Conservation (phyloP, 2,888 invertebrate genomes). For the Camptogramma bilineatum region DNA sequence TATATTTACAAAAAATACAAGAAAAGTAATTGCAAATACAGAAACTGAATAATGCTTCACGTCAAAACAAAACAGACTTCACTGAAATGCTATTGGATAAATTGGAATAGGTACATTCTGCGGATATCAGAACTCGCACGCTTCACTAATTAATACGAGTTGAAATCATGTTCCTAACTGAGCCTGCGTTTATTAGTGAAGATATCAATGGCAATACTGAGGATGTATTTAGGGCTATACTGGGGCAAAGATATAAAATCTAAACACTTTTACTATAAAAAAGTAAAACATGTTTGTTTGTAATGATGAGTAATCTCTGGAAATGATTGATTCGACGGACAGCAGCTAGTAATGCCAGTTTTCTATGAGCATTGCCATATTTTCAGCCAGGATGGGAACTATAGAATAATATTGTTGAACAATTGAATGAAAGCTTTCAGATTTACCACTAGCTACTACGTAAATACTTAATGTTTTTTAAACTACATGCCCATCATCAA, state of each 20-base stretch:
- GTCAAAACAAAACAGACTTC: not conserved
- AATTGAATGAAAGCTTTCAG: too few species aligned
- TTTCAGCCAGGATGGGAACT: too few species aligned
- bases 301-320: too few species aligned
- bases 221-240: not conserved
- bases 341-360: too few species aligned
- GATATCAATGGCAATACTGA: not conserved
- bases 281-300: too few species aligned
- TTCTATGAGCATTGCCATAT: too few species aligned
- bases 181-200: slow-evolving; percentile 3
- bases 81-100: slow-evolving; percentile 6
- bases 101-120: slow-evolving; percentile 22
- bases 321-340: too few species aligned
- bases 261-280: too few species aligned
- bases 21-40: not conserved
- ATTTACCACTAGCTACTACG: too few species aligned
- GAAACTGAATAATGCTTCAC: not conserved
- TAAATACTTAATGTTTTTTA: too few species aligned
- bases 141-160: slow-evolving; percentile 23
- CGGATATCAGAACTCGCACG: slow-evolving; percentile 10
- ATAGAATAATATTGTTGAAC: too few species aligned
- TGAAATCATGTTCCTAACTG: slow-evolving; percentile 15
- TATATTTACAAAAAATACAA: not conserved
- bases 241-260: not conserved
- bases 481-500: too few species aligned